These are phyloP conservation scores for Gyps fulvus DNA, from an alignment of 2,113 vertebrate genomes.

Conservation along the genomic window DNA sequence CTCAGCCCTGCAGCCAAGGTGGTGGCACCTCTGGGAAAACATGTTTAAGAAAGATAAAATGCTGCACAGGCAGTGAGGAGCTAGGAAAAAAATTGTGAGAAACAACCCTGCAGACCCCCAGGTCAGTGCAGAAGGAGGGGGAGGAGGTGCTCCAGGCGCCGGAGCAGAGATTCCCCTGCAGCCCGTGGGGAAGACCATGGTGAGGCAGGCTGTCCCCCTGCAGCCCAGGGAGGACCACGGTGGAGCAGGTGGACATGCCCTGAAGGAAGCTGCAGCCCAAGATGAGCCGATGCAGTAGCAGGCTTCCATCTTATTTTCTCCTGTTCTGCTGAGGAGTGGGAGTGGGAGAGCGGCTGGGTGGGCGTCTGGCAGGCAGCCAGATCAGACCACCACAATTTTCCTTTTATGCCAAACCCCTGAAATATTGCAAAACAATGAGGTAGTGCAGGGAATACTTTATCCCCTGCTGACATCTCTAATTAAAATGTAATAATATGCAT, in stretches of 20 bases:
- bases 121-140: too few relatives aligned
- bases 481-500: background rate
- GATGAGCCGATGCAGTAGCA: too few relatives aligned
- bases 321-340: too few relatives aligned
- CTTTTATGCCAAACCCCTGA: background rate
- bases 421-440: background rate
- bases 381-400: background rate
- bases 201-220: background rate
- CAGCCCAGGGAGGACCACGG: fast-evolving
- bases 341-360: background rate
- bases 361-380: background rate
- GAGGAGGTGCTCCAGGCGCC: background rate
- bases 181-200: background rate
- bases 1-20: background rate
- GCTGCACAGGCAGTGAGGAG: too few relatives aligned
- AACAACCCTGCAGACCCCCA: too few relatives aligned
- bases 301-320: too few relatives aligned
- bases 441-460: background rate
- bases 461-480: background rate
- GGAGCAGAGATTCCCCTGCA: background rate
- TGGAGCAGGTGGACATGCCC: too few relatives aligned
- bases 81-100: too few relatives aligned
- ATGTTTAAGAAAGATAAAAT: background rate
- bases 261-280: too few relatives aligned
- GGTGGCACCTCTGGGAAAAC: background rate